A percentile compares a stretch with the other conserved stretches of the same genome.
Conservation (phyloP, 2,113 vertebrate species). For the Danio rerio region GRCz12tu NC_133185.1:38100501-38101000, state of each 20-base stretch:
- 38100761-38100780: constrained; percentile 38
- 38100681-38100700: constrained; percentile 52
- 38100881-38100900: constrained; percentile 34
- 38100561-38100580: constrained; percentile 32
- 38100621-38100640: constrained; percentile 19
- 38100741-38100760: constrained; percentile 55
- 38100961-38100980: constrained; percentile 33
- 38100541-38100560: constrained; percentile 34
- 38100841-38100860: constrained; percentile 45
- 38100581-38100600: constrained; percentile 41
- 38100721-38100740: constrained; percentile 47
- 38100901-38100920: constrained; percentile 41
- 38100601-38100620: constrained; percentile 26
- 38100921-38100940: constrained; percentile 38
- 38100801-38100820: constrained; percentile 39
- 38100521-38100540: background rate
- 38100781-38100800: constrained; percentile 45
- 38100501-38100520: background rate
- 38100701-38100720: constrained; percentile 59
- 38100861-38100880: constrained; percentile 46
- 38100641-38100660: constrained; percentile 17
- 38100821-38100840: constrained; percentile 33
- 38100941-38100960: constrained; percentile 37
- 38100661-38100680: constrained; percentile 24
- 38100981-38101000: constrained; percentile 1